A percentile compares a stretch with the other conserved stretches of the same genome.
These are phyloP conservation scores for Aselliscus stoliczkanus DNA, from an alignment of 2,797 vertebrate species.

Conservation along the genomic window DNA sequence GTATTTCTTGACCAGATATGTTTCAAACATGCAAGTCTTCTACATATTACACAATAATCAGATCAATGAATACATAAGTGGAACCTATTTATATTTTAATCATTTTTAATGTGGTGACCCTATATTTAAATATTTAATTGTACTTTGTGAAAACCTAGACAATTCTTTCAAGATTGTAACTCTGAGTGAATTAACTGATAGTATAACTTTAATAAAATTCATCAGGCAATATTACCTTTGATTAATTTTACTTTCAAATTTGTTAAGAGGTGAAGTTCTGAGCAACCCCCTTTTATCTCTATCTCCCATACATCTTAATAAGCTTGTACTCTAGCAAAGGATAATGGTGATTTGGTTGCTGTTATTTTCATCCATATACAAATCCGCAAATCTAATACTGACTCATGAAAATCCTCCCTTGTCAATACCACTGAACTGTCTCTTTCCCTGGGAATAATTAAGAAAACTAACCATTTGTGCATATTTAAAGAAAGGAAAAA, in stretches of 20 bases:
- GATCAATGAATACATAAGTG: not conserved
- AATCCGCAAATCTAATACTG: constrained; percentile 91
- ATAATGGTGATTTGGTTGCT: constrained; percentile 80
- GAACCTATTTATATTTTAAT: not conserved
- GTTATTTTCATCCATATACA: constrained; percentile 82
- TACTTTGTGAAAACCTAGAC: not conserved
- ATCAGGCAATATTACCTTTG: not conserved
- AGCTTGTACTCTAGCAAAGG: constrained; percentile 75
- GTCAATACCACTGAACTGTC: constrained; percentile 56
- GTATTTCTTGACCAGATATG: not conserved
- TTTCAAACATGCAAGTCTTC: not conserved
- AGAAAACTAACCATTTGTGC: constrained; percentile 15
- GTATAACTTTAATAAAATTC: not conserved
- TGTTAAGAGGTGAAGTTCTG: not conserved
- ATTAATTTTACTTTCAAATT: not conserved
- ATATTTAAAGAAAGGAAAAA: constrained; percentile 41
- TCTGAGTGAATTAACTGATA: not conserved
- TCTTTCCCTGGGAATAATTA: constrained; percentile 70
- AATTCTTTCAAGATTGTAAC: not conserved
- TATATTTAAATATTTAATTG: not conserved
- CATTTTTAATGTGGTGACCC: not conserved
- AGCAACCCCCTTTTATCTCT: constrained; percentile 18
- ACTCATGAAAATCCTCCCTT: constrained; percentile 82
- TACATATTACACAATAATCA: not conserved
- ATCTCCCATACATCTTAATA: constrained; percentile 65